These are phyloP conservation scores for Eleutherodactylus coqui DNA, from an alignment of 2,797 vertebrate species.

Conservation along the genomic window DNA sequence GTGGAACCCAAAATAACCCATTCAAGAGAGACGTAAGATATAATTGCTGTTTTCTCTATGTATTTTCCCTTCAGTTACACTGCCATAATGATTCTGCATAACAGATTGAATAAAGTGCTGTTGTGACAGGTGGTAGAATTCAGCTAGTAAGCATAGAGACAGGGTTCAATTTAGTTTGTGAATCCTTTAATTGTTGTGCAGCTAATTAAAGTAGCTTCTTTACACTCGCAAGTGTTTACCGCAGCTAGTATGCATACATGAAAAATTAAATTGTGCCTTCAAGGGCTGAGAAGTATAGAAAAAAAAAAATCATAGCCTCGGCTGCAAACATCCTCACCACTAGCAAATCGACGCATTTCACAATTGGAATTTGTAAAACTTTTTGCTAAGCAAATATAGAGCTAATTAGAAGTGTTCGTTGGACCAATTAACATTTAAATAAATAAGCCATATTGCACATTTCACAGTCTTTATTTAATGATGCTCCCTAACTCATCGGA, in stretches of 20 bases:
- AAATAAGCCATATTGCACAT: conserved; percentile 99
- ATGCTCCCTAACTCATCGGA: conserved; percentile 98
- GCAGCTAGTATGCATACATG: conserved; percentile 89
- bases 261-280: conserved; percentile 91
- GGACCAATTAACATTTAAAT: conserved; percentile 91
- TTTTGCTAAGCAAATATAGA: conserved; percentile 98
- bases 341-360: conserved; percentile 88
- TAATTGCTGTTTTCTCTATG: conserved; percentile 98
- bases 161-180: conserved; percentile 99
- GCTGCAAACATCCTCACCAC: conserved; percentile 86
- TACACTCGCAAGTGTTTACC: conserved; percentile 93
- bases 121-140: conserved; percentile 99
- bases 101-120: conserved; percentile 95
- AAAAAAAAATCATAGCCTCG: conserved; percentile 84
- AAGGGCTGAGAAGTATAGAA: conserved; percentile 88
- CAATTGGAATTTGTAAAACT: conserved; percentile 92
- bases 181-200: conserved; percentile 99
- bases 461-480: conserved; percentile 99
- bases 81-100: conserved; percentile 97
- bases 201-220: conserved; percentile 98
- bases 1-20: conserved; percentile 96
- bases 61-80: conserved; percentile 85
- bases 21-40: conserved; percentile 97
- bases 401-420: conserved; percentile 99
- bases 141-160: conserved; percentile 95